phyloP scores from a whole-genome alignment of 2,888 invertebrate species.

The Pachydiplax longipennis region DNA sequence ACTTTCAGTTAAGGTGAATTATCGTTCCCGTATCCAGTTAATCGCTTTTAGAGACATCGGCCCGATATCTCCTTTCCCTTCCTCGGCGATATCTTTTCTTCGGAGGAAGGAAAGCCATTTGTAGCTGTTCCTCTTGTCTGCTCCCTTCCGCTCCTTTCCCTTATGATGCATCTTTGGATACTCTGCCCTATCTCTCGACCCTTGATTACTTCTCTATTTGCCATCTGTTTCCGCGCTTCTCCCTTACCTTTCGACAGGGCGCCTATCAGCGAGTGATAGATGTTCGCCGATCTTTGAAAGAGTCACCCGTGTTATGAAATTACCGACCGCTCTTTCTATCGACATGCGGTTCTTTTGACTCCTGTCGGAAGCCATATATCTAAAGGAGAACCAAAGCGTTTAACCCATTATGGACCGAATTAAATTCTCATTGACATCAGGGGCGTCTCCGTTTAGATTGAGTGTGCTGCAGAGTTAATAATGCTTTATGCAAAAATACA shows the following conservation, averaged over 20 bases:
- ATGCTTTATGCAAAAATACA: too few species aligned
- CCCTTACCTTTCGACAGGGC: not conserved
- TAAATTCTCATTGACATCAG: too few species aligned
- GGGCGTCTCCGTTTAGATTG: too few species aligned
- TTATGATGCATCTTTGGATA: slow-evolving; percentile 49
- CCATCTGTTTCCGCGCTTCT: slow-evolving; percentile 39
- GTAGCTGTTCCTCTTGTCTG: not conserved
- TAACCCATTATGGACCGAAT: too few species aligned
- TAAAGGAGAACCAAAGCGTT: too few species aligned
- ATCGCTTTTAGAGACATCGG: not conserved
- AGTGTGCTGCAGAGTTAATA: too few species aligned
- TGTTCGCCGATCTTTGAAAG: not conserved
- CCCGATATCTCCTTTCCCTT: slow-evolving; percentile 20
- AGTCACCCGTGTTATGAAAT: too few species aligned
- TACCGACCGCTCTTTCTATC: too few species aligned
- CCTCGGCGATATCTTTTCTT: not conserved
- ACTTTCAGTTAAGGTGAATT: not conserved
- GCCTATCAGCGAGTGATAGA: not conserved
- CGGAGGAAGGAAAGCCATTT: not conserved
- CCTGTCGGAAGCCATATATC: too few species aligned
- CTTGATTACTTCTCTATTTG: slow-evolving; percentile 48
- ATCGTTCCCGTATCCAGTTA: not conserved
- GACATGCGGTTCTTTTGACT: too few species aligned
- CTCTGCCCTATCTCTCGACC: slow-evolving; percentile 46
- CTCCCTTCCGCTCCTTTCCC: slow-evolving; percentile 35